These are phyloP conservation scores for Diaprepes abbreviatus DNA, from an alignment of 2,888 invertebrate species.

Conservation along the genomic window DNA sequence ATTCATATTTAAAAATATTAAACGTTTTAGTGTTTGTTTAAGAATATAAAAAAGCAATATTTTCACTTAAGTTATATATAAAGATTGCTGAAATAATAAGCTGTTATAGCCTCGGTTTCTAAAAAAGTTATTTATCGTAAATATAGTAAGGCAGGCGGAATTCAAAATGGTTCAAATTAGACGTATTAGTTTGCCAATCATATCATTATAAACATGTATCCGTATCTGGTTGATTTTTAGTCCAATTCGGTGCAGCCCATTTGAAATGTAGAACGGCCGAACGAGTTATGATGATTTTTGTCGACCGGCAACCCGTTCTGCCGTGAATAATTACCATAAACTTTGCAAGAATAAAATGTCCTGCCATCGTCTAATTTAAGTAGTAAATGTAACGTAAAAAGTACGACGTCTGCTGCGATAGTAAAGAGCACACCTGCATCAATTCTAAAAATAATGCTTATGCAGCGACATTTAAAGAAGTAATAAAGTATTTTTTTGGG, in stretches of 20 bases:
- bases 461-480: background rate
- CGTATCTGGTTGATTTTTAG: background rate
- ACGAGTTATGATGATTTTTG: conserved; percentile 30
- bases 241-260: conserved; percentile 6
- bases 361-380: conserved; percentile 26
- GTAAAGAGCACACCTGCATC: conserved; percentile 36
- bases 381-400: conserved; percentile 36
- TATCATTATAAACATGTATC: no score
- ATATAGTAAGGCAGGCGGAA: no score
- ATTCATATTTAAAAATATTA: no score
- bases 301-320: conserved; percentile 28
- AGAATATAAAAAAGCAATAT: no score
- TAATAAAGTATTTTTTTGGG: no score
- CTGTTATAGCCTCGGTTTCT: no score
- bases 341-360: conserved; percentile 26
- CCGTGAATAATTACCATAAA: conserved; percentile 40
- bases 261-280: conserved; percentile 27
- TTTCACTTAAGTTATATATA: no score
- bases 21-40: no score
- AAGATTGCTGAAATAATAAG: no score
- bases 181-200: no score
- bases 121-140: no score
- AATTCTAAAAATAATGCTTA: conserved; percentile 14
- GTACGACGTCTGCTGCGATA: conserved; percentile 21
- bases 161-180: no score